phyloP scores from a whole-genome alignment of 2,113 vertebrate species.

The Dermatemys mawii region DNA sequence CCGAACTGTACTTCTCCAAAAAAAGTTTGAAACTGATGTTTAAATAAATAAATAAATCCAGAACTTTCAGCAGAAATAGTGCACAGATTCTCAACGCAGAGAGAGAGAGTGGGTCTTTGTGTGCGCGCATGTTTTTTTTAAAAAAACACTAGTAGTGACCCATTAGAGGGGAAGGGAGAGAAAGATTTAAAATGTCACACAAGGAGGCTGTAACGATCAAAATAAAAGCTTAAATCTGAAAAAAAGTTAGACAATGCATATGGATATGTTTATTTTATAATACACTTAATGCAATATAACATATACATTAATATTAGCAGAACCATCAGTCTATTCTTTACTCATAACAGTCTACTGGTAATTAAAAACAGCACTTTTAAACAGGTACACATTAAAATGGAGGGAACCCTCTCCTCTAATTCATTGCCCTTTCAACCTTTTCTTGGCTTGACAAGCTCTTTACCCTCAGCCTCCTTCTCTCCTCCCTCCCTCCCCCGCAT shows the following conservation, averaged over 20 bases:
- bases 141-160: neutral
- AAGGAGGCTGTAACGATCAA: neutral
- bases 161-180: neutral
- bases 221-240: neutral
- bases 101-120: neutral
- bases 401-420: neutral
- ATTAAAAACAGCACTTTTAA: neutral
- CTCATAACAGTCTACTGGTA: neutral
- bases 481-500: too few relatives aligned
- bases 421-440: neutral
- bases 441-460: neutral
- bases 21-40: neutral
- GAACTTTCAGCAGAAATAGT: neutral
- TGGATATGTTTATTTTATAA: rapidly evolving
- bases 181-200: neutral
- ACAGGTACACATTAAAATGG: neutral
- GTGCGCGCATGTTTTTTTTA: neutral
- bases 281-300: neutral
- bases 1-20: neutral
- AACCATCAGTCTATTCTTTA: neutral
- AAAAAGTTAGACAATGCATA: neutral
- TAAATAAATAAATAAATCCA: neutral
- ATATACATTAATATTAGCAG: neutral
- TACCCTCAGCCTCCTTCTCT: neutral
- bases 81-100: neutral